phyloP scores from a whole-genome alignment of 2,113 vertebrate species.

The Hemicordylus capensis region DNA sequence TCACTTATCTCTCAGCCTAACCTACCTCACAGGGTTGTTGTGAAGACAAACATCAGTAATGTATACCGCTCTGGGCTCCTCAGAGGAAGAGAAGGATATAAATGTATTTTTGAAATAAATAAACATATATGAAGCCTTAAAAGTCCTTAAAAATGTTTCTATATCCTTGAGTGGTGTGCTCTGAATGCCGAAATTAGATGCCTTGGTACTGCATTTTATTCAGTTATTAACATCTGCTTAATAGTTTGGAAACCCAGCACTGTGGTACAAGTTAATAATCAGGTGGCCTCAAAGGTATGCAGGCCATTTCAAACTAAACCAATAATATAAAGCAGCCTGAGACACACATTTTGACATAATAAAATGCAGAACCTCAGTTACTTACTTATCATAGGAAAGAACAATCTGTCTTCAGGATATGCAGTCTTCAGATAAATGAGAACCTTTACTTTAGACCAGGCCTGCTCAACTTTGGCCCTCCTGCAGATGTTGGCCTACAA shows the following conservation, averaged over 20 bases:
- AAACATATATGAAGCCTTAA: too few species aligned
- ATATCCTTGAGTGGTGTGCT: slow-evolving; percentile 10
- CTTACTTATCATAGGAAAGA: not conserved
- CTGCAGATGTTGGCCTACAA: too few species aligned
- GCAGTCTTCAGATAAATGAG: not conserved
- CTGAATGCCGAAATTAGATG: slow-evolving; percentile 16
- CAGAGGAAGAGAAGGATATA: too few species aligned
- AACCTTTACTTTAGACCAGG: not conserved
- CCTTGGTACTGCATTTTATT: slow-evolving; percentile 15
- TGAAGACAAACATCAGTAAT: too few species aligned
- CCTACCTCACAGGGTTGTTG: too few species aligned
- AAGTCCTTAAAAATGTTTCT: not conserved
- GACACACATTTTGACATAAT: not conserved
- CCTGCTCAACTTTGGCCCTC: too few species aligned
- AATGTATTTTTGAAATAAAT: too few species aligned
- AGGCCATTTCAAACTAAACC: slow-evolving; percentile 36
- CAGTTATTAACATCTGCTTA: slow-evolving; percentile 28
- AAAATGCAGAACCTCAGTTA: not conserved
- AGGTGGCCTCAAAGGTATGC: slow-evolving; percentile 14
- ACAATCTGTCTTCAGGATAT: not conserved
- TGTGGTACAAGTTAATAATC: slow-evolving; percentile 40
- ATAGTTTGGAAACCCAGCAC: slow-evolving; percentile 22
- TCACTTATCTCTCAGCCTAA: too few species aligned
- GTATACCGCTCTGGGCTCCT: too few species aligned
- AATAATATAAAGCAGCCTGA: not conserved